These are phyloP conservation scores for Brachionus sp. DNA, from an alignment of 1,140 invertebrate genomes.

Conservation along the genomic window DNA sequence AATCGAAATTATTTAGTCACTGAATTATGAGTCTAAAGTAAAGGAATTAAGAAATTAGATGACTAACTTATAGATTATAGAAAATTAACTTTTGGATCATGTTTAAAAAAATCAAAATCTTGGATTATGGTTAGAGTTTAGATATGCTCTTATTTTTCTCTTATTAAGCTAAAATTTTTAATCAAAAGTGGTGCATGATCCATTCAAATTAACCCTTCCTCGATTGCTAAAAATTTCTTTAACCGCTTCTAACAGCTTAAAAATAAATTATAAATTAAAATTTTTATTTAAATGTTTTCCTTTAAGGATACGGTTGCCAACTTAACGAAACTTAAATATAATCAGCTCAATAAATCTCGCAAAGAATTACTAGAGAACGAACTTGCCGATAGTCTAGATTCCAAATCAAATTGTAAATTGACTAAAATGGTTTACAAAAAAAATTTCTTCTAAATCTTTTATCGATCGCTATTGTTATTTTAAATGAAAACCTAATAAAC, in stretches of 20 bases:
- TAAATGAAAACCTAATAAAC: too few relatives aligned
- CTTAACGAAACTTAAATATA: neutral
- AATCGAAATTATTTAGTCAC: slow-evolving; percentile 24
- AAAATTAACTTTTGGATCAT: neutral
- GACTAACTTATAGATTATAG: neutral
- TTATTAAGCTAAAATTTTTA: neutral
- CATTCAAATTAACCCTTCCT: neutral
- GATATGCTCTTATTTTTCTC: neutral
- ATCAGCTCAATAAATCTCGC: neutral
- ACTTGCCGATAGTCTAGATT: neutral
- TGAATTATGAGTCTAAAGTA: slow-evolving; percentile 20
- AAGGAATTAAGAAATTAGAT: neutral
- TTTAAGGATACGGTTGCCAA: neutral
- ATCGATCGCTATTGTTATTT: too few relatives aligned
- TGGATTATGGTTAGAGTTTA: neutral
- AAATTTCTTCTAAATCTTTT: slow-evolving; percentile 3
- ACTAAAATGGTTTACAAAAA: slow-evolving; percentile 28
- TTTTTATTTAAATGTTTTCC: neutral
- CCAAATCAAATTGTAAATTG: slow-evolving; percentile 37
- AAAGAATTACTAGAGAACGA: neutral
- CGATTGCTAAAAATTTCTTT: neutral
- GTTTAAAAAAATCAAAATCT: neutral
- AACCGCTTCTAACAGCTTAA: neutral
- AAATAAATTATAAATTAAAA: neutral
- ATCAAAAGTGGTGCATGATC: neutral